A percentile compares a stretch with the other conserved stretches of the same genome.
Conservation (phyloP, 2,888 invertebrate genomes). For the Drosophila conformis region DNA sequence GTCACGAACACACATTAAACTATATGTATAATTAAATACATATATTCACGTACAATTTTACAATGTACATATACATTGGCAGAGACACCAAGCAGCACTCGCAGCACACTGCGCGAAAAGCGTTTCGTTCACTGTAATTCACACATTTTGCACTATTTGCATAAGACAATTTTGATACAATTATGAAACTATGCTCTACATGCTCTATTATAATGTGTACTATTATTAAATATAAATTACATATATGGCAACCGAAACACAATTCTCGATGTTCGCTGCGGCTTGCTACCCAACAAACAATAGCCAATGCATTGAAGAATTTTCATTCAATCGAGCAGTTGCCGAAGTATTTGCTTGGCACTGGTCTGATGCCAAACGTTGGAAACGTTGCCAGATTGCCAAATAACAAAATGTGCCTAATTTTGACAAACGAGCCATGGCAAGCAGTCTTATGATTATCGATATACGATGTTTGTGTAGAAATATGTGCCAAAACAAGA, state of each 20-base stretch:
- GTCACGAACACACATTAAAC: conserved; percentile 51
- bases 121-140: conserved; percentile 36
- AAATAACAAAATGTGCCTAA: conserved; percentile 15
- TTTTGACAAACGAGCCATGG: conserved; percentile 20
- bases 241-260: conserved; percentile 53
- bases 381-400: conserved; percentile 43
- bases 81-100: conserved; percentile 46
- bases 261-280: conserved; percentile 44
- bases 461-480: conserved; percentile 15
- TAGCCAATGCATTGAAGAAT: conserved; percentile 25
- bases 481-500: not conserved
- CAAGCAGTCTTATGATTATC: conserved; percentile 15
- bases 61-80: conserved; percentile 40
- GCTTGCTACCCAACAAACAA: conserved; percentile 59
- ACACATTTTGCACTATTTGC: conserved; percentile 38
- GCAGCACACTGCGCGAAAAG: conserved; percentile 58
- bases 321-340: conserved; percentile 31
- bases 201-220: conserved; percentile 40
- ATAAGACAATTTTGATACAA: conserved; percentile 37
- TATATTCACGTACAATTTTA: conserved; percentile 6
- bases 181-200: conserved; percentile 38
- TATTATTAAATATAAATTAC: conserved; percentile 59
- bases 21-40: conserved; percentile 34
- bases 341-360: conserved; percentile 53
- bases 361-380: conserved; percentile 14